Conservation (phyloP, 2,797 vertebrate genomes). For the Dromococcyx pavoninus region DNA sequence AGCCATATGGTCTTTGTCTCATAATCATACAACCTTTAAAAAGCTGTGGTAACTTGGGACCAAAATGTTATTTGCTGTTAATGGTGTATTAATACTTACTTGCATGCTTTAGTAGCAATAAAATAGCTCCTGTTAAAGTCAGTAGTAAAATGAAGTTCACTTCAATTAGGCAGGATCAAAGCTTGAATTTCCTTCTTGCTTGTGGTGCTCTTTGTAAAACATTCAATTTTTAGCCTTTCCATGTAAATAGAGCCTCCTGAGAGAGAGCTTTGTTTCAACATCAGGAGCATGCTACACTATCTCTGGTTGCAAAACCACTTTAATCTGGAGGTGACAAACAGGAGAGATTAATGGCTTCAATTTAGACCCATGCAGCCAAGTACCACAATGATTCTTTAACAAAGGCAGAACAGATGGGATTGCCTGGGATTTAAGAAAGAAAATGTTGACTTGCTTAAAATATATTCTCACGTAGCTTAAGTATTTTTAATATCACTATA, state of each 20-base stretch:
- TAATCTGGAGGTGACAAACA: conserved; percentile 25
- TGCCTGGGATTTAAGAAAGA: not conserved
- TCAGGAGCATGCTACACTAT: not conserved
- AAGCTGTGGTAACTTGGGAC: not conserved
- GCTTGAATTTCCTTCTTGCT: not conserved
- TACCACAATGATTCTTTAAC: not conserved
- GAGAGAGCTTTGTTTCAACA: not conserved
- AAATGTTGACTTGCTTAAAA: not conserved
- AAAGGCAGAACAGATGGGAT: not conserved
- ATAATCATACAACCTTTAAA: not conserved
- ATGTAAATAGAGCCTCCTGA: not conserved
- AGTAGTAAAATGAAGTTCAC: not conserved
- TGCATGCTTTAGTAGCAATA: not conserved
- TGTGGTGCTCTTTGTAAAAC: not conserved
- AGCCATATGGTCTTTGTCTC: not conserved
- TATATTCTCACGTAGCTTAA: not conserved
- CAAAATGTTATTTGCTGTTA: not conserved
- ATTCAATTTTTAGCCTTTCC: not conserved
- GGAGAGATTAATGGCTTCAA: conserved; percentile 32
- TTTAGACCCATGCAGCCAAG: not conserved
- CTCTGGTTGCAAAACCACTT: not conserved
- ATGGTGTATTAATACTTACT: not conserved
- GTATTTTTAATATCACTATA: not conserved
- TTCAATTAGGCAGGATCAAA: not conserved
- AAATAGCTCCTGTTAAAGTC: not conserved